Conservation (phyloP, 2,888 invertebrate species). For the Fragum fragum region DNA sequence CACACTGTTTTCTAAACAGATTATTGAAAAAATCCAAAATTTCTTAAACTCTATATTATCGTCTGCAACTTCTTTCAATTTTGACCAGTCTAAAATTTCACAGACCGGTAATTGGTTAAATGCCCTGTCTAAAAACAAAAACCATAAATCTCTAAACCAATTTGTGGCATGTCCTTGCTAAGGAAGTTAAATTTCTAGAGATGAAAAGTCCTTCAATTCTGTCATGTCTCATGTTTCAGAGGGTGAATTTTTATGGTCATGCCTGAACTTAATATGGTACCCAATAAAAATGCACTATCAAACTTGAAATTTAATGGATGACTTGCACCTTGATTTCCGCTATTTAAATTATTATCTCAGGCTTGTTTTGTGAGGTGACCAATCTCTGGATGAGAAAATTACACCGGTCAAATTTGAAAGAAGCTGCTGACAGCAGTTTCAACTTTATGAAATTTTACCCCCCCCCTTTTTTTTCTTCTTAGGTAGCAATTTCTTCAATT, state of each 20-base stretch:
- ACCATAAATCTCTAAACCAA: conserved; percentile 56
- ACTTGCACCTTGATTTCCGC: conserved; percentile 41
- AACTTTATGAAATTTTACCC: no score
- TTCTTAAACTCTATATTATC: no score
- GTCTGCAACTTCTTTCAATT: no score
- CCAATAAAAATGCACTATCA: conserved; percentile 59
- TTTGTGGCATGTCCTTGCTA: conserved; percentile 66
- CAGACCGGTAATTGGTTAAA: no score
- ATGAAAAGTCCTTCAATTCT: conserved; percentile 20
- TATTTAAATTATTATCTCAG: not conserved
- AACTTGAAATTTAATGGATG: conserved; percentile 52
- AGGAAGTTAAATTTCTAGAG: conserved; percentile 37
- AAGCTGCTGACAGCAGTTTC: no score
- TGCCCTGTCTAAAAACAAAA: conserved; percentile 16
- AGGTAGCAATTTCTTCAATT: no score
- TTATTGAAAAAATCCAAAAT: no score
- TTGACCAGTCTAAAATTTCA: no score
- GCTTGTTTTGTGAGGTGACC: not conserved
- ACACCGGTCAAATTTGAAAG: no score
- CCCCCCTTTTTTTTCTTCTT: no score
- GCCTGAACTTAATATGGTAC: conserved; percentile 25
- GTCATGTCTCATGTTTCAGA: conserved; percentile 18
- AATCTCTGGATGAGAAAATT: no score
- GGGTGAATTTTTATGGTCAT: conserved; percentile 24
- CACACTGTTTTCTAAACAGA: no score